Percentiles rank a stretch among this genome's conserved stretches.
These are phyloP conservation scores for Eristalis pertinax DNA, from an alignment of 2,888 invertebrate genomes.

Conservation along the genomic window DNA sequence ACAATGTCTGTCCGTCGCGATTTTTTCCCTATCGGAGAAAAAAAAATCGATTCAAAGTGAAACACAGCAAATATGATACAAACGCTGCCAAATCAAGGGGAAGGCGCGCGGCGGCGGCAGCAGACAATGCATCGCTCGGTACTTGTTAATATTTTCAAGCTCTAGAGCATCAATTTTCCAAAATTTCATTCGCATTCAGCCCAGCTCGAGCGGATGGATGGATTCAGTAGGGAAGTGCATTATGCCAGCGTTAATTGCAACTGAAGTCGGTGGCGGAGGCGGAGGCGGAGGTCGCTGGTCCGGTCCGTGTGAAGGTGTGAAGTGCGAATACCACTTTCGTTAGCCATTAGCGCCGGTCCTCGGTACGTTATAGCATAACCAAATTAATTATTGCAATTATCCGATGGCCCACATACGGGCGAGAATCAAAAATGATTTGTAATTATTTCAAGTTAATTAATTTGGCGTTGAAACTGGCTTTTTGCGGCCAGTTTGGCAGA, in stretches of 20 bases:
- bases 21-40: conserved; percentile 23
- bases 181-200: conserved; percentile 30
- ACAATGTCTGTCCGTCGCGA: conserved; percentile 17
- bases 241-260: conserved; percentile 40
- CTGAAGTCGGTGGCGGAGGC: background rate
- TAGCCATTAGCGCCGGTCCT: background rate
- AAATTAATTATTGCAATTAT: conserved; percentile 65
- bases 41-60: conserved; percentile 6
- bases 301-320: background rate
- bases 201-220: background rate
- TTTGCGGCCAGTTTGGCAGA: background rate
- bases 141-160: background rate
- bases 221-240: background rate
- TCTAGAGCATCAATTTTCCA: background rate
- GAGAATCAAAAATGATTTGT: conserved; percentile 63
- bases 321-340: background rate
- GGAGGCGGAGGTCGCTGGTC: background rate
- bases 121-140: background rate
- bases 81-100: conserved; percentile 9
- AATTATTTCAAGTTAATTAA: conserved; percentile 70
- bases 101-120: no score
- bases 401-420: conserved; percentile 35
- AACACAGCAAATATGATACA: conserved; percentile 1
- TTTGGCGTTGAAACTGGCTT: conserved; percentile 23
- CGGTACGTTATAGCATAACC: conserved; percentile 40